Evolutionary conservation across 2,113 vertebrate genomes (phyloP).

Genomic region (Hippocampus guttulatus): DNA sequence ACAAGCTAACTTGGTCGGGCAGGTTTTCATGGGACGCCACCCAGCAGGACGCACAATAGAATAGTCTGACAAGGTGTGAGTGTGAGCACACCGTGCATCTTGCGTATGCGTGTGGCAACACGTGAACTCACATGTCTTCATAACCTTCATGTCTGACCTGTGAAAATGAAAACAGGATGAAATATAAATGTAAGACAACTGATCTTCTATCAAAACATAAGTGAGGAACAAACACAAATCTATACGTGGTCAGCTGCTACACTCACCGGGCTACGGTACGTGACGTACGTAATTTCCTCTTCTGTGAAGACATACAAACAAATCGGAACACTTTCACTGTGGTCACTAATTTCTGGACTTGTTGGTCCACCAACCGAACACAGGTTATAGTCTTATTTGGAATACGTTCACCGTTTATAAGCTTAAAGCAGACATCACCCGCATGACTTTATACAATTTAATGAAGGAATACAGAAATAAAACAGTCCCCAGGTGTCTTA

Average conservation of each 20-base stretch:
- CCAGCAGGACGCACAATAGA: not conserved
- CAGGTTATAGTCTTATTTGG: not conserved
- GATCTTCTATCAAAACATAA: not conserved
- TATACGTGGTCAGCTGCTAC: not conserved
- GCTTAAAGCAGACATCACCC: not conserved
- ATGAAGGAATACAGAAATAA: too few species aligned
- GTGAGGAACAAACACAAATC: not conserved
- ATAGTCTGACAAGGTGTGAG: not conserved
- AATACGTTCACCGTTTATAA: not conserved
- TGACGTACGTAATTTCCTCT: slow-evolving; percentile 66
- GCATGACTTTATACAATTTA: too few species aligned
- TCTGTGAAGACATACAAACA: slow-evolving; percentile 38
- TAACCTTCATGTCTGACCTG: slow-evolving; percentile 42
- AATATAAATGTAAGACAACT: not conserved
- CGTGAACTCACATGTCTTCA: slow-evolving; percentile 56
- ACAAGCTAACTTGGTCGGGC: not conserved
- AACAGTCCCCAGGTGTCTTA: too few species aligned
- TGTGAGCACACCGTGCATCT: not conserved
- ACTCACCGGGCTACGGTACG: slow-evolving; percentile 63
- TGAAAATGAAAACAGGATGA: slow-evolving; percentile 8
- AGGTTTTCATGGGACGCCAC: not conserved
- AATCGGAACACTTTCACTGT: not conserved
- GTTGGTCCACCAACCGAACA: not conserved
- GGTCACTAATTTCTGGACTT: not conserved
- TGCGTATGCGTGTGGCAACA: slow-evolving; percentile 2